Conservation (phyloP, 2,113 vertebrate genomes). For the Benthochromis sp. region DNA sequence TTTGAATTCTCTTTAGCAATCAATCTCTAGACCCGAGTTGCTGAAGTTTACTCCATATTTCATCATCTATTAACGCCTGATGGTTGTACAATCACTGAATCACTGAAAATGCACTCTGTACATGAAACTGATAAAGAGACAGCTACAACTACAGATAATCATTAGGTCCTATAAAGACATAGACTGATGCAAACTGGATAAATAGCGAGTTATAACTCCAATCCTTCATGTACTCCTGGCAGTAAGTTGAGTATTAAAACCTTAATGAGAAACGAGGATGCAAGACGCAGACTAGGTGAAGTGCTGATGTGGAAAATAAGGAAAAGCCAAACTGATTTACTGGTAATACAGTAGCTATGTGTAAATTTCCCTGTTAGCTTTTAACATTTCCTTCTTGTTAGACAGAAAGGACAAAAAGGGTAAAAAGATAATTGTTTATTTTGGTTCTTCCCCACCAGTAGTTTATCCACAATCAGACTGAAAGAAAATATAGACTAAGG, state of each 20-base stretch:
- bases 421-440: conserved; percentile 72
- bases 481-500: conserved; percentile 62
- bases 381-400: neutral
- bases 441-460: conserved; percentile 69
- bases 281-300: neutral
- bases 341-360: neutral
- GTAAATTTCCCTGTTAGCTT: neutral
- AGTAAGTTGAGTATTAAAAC: neutral
- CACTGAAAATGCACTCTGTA: neutral
- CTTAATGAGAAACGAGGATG: neutral
- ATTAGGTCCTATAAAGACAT: neutral
- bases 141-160: neutral
- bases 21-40: neutral
- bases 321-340: neutral
- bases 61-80: neutral
- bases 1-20: neutral
- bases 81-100: neutral
- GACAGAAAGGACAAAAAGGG: conserved; percentile 14
- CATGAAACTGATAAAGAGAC: neutral
- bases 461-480: conserved; percentile 66
- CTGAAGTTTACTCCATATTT: neutral
- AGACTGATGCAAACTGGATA: neutral
- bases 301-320: neutral
- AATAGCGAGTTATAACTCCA: neutral
- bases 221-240: neutral